Evolutionary conservation across 1,140 invertebrate genomes (phyloP).

Genomic region (Papilio machaon): DNA sequence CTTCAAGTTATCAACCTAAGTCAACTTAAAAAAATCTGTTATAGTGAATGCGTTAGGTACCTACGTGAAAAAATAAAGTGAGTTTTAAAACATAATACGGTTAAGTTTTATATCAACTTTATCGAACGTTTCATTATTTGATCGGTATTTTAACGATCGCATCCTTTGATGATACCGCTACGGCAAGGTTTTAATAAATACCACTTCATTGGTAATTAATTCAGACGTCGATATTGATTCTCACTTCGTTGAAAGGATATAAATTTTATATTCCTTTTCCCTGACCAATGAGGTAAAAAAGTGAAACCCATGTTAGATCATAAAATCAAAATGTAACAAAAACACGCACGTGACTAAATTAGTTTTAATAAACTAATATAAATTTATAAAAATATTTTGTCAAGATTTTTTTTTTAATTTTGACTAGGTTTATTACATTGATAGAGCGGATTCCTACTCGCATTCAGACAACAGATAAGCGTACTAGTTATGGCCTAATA

Average conservation of each 20-base stretch:
- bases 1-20: too few relatives aligned
- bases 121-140: constrained; percentile 15
- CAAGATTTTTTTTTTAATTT: too few relatives aligned
- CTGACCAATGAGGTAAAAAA: not conserved
- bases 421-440: not conserved
- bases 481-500: constrained; percentile 21
- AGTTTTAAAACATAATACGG: not conserved
- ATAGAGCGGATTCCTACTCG: not conserved
- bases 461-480: not conserved
- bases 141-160: not conserved
- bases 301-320: not conserved
- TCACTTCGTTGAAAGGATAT: not conserved
- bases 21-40: not conserved
- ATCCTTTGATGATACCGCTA: not conserved
- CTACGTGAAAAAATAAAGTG: not conserved
- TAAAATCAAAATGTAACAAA: not conserved
- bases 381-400: too few relatives aligned
- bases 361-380: not conserved
- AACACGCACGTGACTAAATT: not conserved
- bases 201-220: not conserved
- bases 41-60: not conserved
- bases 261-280: not conserved
- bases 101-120: not conserved
- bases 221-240: not conserved
- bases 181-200: not conserved